Evolutionary conservation across 2,888 invertebrate genomes (phyloP).

Genomic region (Hirtodrosophila cameraria): DNA sequence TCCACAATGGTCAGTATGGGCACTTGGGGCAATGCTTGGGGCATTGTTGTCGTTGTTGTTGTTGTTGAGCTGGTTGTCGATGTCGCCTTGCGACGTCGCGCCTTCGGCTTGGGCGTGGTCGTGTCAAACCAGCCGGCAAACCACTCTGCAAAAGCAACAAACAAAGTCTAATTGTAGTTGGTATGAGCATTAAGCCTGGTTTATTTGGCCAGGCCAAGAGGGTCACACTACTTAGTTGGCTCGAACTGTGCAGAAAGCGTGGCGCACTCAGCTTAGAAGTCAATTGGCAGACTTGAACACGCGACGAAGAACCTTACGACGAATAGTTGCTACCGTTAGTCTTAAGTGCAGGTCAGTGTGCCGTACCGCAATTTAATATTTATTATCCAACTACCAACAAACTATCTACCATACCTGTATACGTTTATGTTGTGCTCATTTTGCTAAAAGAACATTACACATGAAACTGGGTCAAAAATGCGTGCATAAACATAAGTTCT

Average conservation of each 20-base stretch:
- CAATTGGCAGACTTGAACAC: not conserved
- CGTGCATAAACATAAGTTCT: no score
- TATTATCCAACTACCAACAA: not conserved
- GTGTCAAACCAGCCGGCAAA: slow-evolving; percentile 85
- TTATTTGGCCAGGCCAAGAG: not conserved
- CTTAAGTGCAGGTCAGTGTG: slow-evolving; percentile 37
- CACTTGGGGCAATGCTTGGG: slow-evolving; percentile 80
- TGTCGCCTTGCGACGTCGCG: slow-evolving; percentile 61
- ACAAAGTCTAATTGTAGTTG: no score
- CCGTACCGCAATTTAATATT: slow-evolving; percentile 14
- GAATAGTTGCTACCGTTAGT: slow-evolving; percentile 28
- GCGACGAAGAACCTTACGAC: slow-evolving; percentile 7
- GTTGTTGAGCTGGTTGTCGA: slow-evolving; percentile 70
- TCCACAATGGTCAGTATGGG: slow-evolving; percentile 83
- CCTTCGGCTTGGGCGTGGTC: slow-evolving; percentile 65
- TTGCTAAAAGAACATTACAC: no score
- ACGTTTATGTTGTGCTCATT: no score
- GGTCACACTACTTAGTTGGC: slow-evolving; percentile 2
- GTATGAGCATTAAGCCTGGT: not conserved
- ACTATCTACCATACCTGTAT: no score
- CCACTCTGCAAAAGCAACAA: slow-evolving; percentile 82
- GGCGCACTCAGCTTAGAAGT: not conserved
- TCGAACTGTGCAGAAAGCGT: slow-evolving; percentile 52
- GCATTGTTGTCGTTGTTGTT: slow-evolving; percentile 76
- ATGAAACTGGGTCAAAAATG: no score